Percentiles rank a stretch among this genome's conserved stretches.
Evolutionary conservation across 2,113 vertebrate genomes (phyloP).

Genomic region (Hyaena hyaena): DNA sequence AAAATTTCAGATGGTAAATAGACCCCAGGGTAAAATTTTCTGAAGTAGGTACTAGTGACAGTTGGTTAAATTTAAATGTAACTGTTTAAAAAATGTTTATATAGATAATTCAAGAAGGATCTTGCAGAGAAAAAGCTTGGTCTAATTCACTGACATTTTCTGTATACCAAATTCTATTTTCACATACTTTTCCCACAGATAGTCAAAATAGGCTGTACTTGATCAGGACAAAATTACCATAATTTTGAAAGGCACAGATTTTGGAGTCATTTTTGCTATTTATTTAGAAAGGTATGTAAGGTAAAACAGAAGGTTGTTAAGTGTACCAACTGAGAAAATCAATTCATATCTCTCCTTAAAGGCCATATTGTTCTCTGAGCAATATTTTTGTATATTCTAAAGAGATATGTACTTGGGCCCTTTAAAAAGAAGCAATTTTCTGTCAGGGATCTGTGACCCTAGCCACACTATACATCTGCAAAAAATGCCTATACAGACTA

Average conservation of each 20-base stretch:
- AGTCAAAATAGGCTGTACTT: constrained; percentile 33
- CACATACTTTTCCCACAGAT: not conserved
- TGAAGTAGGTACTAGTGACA: not conserved
- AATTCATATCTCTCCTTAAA: not conserved
- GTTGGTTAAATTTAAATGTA: constrained; percentile 50
- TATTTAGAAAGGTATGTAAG: not conserved
- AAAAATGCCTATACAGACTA: constrained; percentile 50
- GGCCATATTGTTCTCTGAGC: not conserved
- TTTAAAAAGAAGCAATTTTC: constrained; percentile 46
- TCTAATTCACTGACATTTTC: constrained; percentile 50
- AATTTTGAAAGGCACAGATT: constrained; percentile 39
- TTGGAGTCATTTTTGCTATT: constrained; percentile 22
- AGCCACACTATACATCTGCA: not conserved
- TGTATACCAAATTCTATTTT: constrained; percentile 25
- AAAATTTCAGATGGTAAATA: not conserved
- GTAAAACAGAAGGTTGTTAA: not conserved
- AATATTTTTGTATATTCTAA: constrained; percentile 37
- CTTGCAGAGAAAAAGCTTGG: not conserved
- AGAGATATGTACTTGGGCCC: not conserved
- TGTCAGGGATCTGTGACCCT: not conserved
- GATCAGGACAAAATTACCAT: not conserved
- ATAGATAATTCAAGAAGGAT: not conserved
- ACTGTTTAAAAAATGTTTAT: not conserved
- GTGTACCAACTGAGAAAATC: not conserved
- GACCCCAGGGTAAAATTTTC: not conserved